Evolutionary conservation across 2,888 invertebrate genomes (phyloP), one percentile per base, ranked within the genome.

Genomic region (Hydrotaea cyrtoneurina): DNA sequence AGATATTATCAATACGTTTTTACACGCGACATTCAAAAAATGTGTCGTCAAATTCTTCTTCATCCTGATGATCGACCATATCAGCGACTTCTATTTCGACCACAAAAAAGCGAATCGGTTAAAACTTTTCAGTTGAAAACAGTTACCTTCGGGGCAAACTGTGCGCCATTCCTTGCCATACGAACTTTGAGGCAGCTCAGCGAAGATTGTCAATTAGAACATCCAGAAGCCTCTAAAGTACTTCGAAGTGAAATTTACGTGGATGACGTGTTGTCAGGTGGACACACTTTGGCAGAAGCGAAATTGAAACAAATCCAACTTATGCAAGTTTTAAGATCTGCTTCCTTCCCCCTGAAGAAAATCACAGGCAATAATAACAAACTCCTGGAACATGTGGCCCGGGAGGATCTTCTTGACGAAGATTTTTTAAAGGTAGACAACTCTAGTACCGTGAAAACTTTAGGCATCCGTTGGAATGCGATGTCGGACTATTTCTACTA

Each of bases 21-120:
- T 39, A 86, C 85, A 15, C 84, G 85, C 1, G 86, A 88, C 31
- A 78, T 87, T 2, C 39, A 86, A 23, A 87, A 88, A 11, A 86
- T 87, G 83, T 86, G 83, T n/a, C 80, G 86, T 0, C 86, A 87
- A 26, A 78, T 87, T 2, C 64, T 71, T 21, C 59, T 86, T 0
- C 62, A 85, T 7, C 31, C 74, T 7, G 26, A 23, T 5, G 83
- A 87, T 50, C 71, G 77, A 8, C 53, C 78, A 8, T 86, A 81
- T 71, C 86, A 87, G 39, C 69, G 85, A 0, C 80, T 87, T 2
- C 2, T 86, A 0, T 86, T 82, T 50, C 78, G 86, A 0, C 8
- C 57, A 1, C n/a, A 57, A 2, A 15, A 53, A 0, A 19, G 75
- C 1, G 7, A 36, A 0, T 17, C 26, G 0, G 23, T 86, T 0